Evolutionary conservation across 2,888 invertebrate species (phyloP), one percentile per base, ranked within the genome.

Genomic region (Syrista parreyssii): DNA sequence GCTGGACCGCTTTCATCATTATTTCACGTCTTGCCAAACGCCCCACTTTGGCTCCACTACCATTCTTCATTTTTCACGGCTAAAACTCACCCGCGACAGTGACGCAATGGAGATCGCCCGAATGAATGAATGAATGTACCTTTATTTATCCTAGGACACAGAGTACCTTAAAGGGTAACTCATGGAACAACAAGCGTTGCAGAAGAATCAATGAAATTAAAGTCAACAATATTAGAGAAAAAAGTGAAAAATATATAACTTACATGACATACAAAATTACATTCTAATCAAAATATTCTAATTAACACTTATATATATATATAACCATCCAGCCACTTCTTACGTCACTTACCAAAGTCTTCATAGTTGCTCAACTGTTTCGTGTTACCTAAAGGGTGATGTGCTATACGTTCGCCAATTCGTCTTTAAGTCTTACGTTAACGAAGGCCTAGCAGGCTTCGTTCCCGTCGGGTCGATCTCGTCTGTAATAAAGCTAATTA

Each of bases 401-500:
- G 55, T 55, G 55, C 23, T 40, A 15, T 40, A 15, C 1, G 0
- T 23, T 55, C 23, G 23, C 55, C 55, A 23, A 23, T 2, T 15
- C 55, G 23, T 55, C 55, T 55, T 55, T 23, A 23, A 23, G 55
- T 55, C 55, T 55, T 55, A 23, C 55, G 2, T 23, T 55, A 9
- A 30, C 31, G 4, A 23, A 71, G 71, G 71, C 23, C 71, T 30
- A 31, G 4, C 71, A 31, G 30, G 12, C 55, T 55, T 23, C 23
- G 40, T 40, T 40, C 2, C 55, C 55, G 71, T 31, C 33, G 71
- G 71, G 71, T 71, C 71, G 71, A 71, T 71, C 71, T 30, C 11
- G 55, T 23, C 71, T 30, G 15, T 71, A 71, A 71, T 71, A 71
- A 71, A 71, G 71, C 71, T 71, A 71, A 71, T 71, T 71, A 33